phyloP scores from a whole-genome alignment of 2,797 vertebrate genomes.

The Protonibea diacanthus region DNA sequence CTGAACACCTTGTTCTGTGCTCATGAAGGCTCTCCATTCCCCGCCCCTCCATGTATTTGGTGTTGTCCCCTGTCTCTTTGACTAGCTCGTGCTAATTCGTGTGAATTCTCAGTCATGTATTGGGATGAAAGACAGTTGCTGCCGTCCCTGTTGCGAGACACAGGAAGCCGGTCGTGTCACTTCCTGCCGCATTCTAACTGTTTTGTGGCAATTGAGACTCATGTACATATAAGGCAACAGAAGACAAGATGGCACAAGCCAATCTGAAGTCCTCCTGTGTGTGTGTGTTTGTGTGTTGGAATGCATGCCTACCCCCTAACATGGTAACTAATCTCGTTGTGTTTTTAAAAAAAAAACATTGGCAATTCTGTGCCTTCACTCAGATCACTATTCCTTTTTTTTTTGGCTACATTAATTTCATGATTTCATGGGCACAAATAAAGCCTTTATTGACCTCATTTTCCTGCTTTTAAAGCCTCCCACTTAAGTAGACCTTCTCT shows the following conservation, averaged over 20 bases:
- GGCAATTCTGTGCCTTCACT: constrained; percentile 10
- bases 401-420: constrained; percentile 26
- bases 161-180: constrained; percentile 80
- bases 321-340: constrained; percentile 33
- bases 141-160: constrained; percentile 21
- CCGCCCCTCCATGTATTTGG: background rate
- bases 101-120: constrained; percentile 11
- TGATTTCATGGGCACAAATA: constrained; percentile 1
- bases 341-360: constrained; percentile 25
- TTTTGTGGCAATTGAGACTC: constrained; percentile 45
- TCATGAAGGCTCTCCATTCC: background rate
- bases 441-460: constrained; percentile 1
- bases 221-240: constrained; percentile 87
- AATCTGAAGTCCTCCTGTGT: constrained; percentile 56
- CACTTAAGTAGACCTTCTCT: background rate
- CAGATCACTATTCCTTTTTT: constrained; percentile 44
- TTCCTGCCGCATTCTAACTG: constrained; percentile 77
- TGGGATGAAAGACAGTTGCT: constrained; percentile 18
- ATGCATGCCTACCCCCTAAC: constrained; percentile 42
- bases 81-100: constrained; percentile 1
- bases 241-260: constrained; percentile 73
- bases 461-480: background rate
- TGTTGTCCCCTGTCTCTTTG: background rate
- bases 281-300: constrained; percentile 24
- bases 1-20: constrained; percentile 22